These are phyloP conservation scores for Phragmatobia fuliginosa DNA, from an alignment of 2,888 invertebrate genomes.

Conservation along the genomic window DNA sequence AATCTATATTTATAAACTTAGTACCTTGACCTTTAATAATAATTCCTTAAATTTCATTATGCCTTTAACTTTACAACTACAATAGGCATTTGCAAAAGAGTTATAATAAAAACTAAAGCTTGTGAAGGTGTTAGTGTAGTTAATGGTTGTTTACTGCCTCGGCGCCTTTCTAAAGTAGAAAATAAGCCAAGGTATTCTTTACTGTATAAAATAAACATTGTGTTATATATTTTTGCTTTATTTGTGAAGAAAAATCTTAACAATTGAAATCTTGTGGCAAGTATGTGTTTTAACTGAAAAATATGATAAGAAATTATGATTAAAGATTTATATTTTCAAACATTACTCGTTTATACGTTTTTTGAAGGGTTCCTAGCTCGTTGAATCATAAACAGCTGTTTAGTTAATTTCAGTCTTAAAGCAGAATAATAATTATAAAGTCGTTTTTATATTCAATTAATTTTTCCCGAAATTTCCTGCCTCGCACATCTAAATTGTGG, in stretches of 20 bases:
- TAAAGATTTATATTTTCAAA: background rate
- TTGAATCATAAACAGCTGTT: background rate
- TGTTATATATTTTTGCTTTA: conserved; percentile 10
- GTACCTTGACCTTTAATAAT: background rate
- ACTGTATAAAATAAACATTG: conserved; percentile 19
- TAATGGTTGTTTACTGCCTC: conserved; percentile 54
- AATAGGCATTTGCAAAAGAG: background rate
- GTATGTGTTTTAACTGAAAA: background rate
- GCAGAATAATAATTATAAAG: too few relatives aligned
- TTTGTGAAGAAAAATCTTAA: background rate
- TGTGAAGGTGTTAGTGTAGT: conserved; percentile 24
- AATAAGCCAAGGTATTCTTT: conserved; percentile 36
- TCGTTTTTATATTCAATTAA: too few relatives aligned
- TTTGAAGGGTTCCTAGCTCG: background rate
- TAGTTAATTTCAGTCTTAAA: too few relatives aligned
- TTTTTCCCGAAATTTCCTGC: too few relatives aligned
- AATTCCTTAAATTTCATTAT: background rate
- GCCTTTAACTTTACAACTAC: background rate
- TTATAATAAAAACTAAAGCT: conserved; percentile 28
- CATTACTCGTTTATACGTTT: background rate
- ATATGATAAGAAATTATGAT: background rate
- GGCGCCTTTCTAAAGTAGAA: conserved; percentile 34
- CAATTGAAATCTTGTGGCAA: background rate
- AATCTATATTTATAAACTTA: background rate
- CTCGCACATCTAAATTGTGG: too few relatives aligned